Percentiles rank a stretch among this genome's conserved stretches.
Conservation (phyloP, 2,797 vertebrate genomes). For the Coregonus sp. region DNA sequence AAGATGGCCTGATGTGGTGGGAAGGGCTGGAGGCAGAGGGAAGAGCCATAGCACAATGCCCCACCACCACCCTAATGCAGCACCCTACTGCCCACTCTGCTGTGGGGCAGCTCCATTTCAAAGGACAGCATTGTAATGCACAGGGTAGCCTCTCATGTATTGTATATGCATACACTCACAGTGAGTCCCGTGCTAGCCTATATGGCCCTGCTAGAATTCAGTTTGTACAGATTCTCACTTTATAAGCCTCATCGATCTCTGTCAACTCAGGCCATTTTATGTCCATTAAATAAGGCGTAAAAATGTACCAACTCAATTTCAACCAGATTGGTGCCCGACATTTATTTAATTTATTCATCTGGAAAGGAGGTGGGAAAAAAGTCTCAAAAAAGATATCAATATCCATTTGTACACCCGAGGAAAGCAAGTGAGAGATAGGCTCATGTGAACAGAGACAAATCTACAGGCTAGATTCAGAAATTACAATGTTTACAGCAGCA, state of each 20-base stretch:
- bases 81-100: neutral
- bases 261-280: conserved; percentile 14
- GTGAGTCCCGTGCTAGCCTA: neutral
- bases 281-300: conserved; percentile 15
- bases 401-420: neutral
- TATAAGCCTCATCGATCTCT: conserved; percentile 13
- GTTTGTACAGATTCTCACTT: conserved; percentile 4
- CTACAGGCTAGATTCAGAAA: neutral
- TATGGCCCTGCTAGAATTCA: neutral
- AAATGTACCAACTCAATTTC: conserved; percentile 21
- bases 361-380: neutral
- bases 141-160: neutral
- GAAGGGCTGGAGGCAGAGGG: neutral
- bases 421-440: neutral
- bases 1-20: neutral
- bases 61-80: neutral
- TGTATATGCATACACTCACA: neutral
- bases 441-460: conserved; percentile 3
- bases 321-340: conserved; percentile 13
- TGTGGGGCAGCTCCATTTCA: neutral
- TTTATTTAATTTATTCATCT: conserved; percentile 2
- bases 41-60: neutral
- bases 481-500: neutral
- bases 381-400: conserved; percentile 1
- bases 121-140: neutral